phyloP scores from a whole-genome alignment of 2,113 vertebrate species.

The Anoura caudifer region DNA sequence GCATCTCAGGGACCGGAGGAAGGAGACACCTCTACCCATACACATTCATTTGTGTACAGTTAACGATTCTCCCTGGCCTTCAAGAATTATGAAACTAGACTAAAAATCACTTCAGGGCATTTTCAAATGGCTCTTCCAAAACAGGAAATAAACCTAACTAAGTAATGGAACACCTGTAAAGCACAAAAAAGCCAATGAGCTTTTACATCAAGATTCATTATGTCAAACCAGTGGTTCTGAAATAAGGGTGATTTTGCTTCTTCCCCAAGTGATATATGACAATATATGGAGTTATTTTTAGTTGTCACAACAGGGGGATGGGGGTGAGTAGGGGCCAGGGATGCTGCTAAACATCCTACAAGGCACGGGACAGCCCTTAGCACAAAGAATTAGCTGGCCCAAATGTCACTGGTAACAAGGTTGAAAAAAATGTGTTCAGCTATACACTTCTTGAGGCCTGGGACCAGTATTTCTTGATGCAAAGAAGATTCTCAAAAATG shows the following conservation, averaged over 20 bases:
- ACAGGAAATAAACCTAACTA: neutral
- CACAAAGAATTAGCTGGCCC: neutral
- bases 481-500: neutral
- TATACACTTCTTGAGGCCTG: neutral
- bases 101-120: neutral
- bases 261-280: neutral
- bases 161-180: neutral
- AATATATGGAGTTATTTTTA: neutral
- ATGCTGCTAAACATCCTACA: neutral
- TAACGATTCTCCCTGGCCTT: neutral
- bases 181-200: neutral
- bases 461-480: neutral
- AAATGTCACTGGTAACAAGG: neutral
- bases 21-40: neutral
- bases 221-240: neutral
- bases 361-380: neutral
- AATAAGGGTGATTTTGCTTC: neutral
- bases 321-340: neutral
- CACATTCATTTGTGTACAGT: neutral
- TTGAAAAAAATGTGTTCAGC: neutral
- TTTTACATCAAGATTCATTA: neutral
- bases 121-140: neutral
- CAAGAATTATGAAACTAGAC: neutral
- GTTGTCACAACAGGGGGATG: neutral
- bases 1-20: neutral